Evolutionary conservation across 2,113 vertebrate species (phyloP), one percentile per base, ranked within the genome.

Genomic region (Halichoeres trimaculatus): DNA sequence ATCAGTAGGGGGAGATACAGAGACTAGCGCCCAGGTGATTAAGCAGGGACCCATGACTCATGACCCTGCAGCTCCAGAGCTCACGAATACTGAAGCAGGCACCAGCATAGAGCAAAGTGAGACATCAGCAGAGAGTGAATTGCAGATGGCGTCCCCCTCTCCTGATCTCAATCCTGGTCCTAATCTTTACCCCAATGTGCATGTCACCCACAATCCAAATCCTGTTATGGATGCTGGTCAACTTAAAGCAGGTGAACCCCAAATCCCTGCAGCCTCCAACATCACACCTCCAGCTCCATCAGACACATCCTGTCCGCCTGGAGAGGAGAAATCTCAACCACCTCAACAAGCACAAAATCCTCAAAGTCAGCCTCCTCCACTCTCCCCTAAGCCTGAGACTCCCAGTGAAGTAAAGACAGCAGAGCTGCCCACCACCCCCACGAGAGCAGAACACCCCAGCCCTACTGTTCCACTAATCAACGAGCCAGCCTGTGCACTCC

Each of bases 131-230:
- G 69, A 43, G 8, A 67, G 22, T 0, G 41, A 64, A 52, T 62
- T 51, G 8, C 70, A 60, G 30, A 68, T 70, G 57, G 81, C 67
- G 2, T 73, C 75, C 0, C 64, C 73, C 8, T 88, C 79, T 53
- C 87, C 90, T 20, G 88, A 82, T 61, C 26, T 65, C 61, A 89
- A 88, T 77, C 83, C 89, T 17, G 69, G 63, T 60, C 90, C 88
- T 60, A 93, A 88, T 79, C 90, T 93, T 20, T 87, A 88, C 74
- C 91, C 91, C 13, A 90, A 55, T 26, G 76, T 91, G 5, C 85
- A 85, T 20, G 76, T 89, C 23, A 84, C 82, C 57, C 85, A 61
- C 70, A 88, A 79, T 40, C 81, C 86, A 76, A 86, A 83, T 78
- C 81, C 85, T 16, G 24, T 55, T 12, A 1, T 62, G 9, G 82